phyloP scores from a whole-genome alignment of 1,140 invertebrate species.

The Saccostrea echinata region DNA sequence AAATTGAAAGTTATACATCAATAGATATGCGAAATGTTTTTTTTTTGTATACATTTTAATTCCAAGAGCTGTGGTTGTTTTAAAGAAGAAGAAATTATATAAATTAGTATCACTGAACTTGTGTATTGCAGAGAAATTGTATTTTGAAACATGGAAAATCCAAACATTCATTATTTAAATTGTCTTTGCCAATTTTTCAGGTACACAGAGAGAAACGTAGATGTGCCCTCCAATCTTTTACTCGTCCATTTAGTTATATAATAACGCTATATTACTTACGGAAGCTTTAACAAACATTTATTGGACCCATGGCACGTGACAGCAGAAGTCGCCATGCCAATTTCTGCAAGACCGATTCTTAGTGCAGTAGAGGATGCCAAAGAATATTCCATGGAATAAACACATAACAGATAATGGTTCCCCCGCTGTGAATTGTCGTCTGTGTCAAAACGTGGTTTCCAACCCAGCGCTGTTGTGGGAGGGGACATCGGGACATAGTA shows the following conservation, averaged over 20 bases:
- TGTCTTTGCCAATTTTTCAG: no score
- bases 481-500: not conserved
- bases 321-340: not conserved
- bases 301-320: not conserved
- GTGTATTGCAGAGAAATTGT: no score
- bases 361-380: not conserved
- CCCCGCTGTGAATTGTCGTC: constrained; percentile 11
- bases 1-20: no score
- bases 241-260: not conserved
- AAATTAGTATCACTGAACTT: no score
- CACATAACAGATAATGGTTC: constrained; percentile 4
- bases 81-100: no score
- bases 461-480: not conserved
- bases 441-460: constrained; percentile 29
- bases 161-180: no score
- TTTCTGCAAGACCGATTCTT: not conserved
- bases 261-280: not conserved
- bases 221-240: not conserved
- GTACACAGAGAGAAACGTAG: no score
- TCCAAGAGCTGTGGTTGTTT: no score
- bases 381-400: not conserved
- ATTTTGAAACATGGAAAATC: no score
- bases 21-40: no score
- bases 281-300: not conserved
- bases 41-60: no score